These are phyloP conservation scores for Iphiclides podalirius DNA, from an alignment of 2,888 invertebrate genomes.

Conservation along the genomic window DNA sequence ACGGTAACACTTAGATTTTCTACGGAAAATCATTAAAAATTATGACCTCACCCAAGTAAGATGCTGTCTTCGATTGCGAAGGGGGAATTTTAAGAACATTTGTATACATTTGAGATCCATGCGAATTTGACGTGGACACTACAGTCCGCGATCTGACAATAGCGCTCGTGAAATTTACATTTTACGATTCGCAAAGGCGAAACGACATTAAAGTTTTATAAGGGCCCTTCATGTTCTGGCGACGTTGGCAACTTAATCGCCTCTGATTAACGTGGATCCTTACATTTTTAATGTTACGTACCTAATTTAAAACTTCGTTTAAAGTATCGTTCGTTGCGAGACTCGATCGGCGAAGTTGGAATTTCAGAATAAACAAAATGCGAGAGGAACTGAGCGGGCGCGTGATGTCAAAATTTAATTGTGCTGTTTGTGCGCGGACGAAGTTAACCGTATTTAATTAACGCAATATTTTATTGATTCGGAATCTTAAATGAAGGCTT, in stretches of 20 bases:
- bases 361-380: slow-evolving; percentile 1
- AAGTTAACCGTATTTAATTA: not conserved
- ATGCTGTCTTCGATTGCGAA: too few species aligned
- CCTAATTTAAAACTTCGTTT: not conserved
- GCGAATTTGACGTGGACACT: too few species aligned
- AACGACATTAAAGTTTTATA: slow-evolving; percentile 36
- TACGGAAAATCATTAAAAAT: too few species aligned
- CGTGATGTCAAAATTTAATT: not conserved
- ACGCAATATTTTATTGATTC: too few species aligned
- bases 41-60: too few species aligned
- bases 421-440: not conserved
- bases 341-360: not conserved
- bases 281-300: slow-evolving; percentile 16
- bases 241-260: slow-evolving; percentile 29
- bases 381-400: not conserved
- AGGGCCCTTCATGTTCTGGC: slow-evolving; percentile 29
- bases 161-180: slow-evolving; percentile 31
- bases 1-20: too few species aligned
- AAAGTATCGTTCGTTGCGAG: not conserved
- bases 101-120: too few species aligned
- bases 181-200: slow-evolving; percentile 30
- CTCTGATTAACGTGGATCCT: slow-evolving; percentile 24
- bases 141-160: slow-evolving; percentile 29
- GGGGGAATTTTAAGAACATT: too few species aligned
- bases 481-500: too few species aligned